Base-by-base conservation (phyloP, 2,797 vertebrate species). In the Lacerta bilineata region DNA sequence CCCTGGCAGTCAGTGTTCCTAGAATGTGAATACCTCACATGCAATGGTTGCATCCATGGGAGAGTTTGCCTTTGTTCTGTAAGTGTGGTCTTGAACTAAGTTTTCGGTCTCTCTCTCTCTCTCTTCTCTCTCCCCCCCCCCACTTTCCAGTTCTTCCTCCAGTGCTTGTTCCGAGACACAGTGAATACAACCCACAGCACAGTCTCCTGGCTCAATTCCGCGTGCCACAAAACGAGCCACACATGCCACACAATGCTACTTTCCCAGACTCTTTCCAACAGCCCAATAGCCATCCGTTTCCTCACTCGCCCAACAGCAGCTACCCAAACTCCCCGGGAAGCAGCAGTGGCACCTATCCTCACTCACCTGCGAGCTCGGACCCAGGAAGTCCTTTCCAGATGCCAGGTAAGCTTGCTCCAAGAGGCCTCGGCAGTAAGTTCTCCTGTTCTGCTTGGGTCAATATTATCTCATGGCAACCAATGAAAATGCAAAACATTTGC, bases 311-410 rank as follows among this genome's bases (percentile, higher is more conserved):
- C n/a, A 98, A 93, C 88, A 99, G 98, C 97, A 99, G 98, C 94
- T 99, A 98, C 90, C 98, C 99, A 2, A 98, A 97, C 95, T 99
- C 98, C 0, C 99, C 99, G 0, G 98, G 98, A 81, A 98, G 99
- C 85, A 98, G 98, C 97, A 98, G 96, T 25, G 96, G 97, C 96
- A 98, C 98, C 94, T 99, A 99, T 88, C 99, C 99, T 0, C 98
- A 98, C 88, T 99, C 99, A n/a, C 99, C 99, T 15, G 98, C 98
- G 96, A 99, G 98, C 97, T 98, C 99, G 0, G 99, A 99, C 91
- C 99, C 99, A 0, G 98, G 98, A 93, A 99, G 99, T 94, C 99
- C 99, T 87, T 99, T 99, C 95, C 99, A 99, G 95, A 99, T 99
- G 97, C 98, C 99, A 98, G 99, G 99, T 99, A 95, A 92, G 92